These are phyloP conservation scores for Dynastes hyllus DNA, from an alignment of 2,888 invertebrate genomes.

Conservation along the genomic window DNA sequence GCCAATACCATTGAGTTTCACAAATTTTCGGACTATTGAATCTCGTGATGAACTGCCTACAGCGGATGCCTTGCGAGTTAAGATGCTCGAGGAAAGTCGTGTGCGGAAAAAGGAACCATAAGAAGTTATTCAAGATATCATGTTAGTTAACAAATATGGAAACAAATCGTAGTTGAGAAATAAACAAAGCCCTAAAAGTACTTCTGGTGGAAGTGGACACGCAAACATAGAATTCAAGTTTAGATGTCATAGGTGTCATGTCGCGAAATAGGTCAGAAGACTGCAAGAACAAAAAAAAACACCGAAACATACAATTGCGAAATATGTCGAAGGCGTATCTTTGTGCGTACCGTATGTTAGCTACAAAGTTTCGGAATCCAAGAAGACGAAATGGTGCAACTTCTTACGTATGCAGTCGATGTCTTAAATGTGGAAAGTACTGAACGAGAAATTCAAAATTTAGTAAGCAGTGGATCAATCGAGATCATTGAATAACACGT, in stretches of 20 bases:
- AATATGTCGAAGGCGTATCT: too few relatives aligned
- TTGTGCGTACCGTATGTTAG: too few relatives aligned
- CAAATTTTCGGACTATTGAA: conserved; percentile 66
- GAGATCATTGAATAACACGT: not conserved
- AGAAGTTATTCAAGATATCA: not conserved
- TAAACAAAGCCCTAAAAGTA: not conserved
- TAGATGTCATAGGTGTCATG: conserved; percentile 34
- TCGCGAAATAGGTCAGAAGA: too few relatives aligned
- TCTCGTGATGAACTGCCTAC: conserved; percentile 63
- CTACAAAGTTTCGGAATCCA: too few relatives aligned
- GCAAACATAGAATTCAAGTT: conserved; percentile 18
- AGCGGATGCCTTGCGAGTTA: conserved; percentile 60
- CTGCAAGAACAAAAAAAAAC: too few relatives aligned
- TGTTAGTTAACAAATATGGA: not conserved
- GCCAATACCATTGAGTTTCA: conserved; percentile 61
- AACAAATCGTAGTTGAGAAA: not conserved
- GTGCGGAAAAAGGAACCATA: conserved; percentile 38
- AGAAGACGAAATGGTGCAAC: too few relatives aligned
- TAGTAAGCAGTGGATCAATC: not conserved
- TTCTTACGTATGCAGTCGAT: too few relatives aligned
- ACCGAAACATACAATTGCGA: too few relatives aligned
- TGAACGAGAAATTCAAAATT: too few relatives aligned
- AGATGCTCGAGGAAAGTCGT: conserved; percentile 62
- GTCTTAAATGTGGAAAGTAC: not conserved
- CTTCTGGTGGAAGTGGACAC: not conserved